phyloP scores from a whole-genome alignment of 2,797 vertebrate genomes.

The Aeoliscus strigatus region DNA sequence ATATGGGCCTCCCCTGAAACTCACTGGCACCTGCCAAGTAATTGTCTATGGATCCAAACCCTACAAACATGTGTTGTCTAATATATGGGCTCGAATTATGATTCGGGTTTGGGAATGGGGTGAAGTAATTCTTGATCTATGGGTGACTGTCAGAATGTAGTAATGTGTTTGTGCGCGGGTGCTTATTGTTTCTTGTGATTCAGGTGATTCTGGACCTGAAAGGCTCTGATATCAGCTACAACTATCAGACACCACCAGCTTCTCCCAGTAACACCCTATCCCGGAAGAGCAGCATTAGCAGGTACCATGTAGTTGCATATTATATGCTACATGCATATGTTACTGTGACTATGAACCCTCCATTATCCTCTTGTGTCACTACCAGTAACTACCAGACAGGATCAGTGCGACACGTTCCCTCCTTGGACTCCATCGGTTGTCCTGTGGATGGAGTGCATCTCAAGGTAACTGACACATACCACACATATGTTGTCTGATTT shows the following conservation, averaged over 20 bases:
- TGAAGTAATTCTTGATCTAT: too few relatives aligned
- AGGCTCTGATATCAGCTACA: constrained; percentile 78
- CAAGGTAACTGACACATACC: constrained; percentile 56
- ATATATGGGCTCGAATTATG: too few relatives aligned
- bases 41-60: too few relatives aligned
- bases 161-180: background rate
- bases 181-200: background rate
- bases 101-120: too few relatives aligned
- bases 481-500: too few relatives aligned
- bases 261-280: constrained; percentile 80
- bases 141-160: too few relatives aligned
- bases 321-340: too few relatives aligned
- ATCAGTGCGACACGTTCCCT: constrained; percentile 78
- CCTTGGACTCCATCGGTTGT: constrained; percentile 79
- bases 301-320: constrained; percentile 64
- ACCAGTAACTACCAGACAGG: constrained; percentile 69
- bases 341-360: too few relatives aligned
- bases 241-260: constrained; percentile 81
- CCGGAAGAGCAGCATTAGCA: constrained; percentile 83
- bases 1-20: too few relatives aligned
- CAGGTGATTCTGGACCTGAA: constrained; percentile 83
- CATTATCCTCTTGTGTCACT: constrained; percentile 8
- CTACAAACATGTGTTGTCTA: too few relatives aligned
- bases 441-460: constrained; percentile 74
- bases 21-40: too few relatives aligned